Base-by-base conservation (phyloP, 2,888 invertebrate genomes). In the Stramonita haemastoma region DNA sequence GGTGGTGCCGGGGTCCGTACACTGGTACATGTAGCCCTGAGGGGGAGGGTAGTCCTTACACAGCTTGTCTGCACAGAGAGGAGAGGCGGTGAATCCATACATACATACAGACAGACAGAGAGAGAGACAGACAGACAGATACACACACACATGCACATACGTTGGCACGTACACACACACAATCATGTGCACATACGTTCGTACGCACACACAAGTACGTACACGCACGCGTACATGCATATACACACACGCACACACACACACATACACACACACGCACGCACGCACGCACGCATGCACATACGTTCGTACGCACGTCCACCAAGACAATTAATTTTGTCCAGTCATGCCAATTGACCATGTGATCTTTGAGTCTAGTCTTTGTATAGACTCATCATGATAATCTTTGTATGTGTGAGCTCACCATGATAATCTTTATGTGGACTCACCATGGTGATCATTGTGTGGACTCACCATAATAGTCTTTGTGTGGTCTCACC, bases 11-110 rank as follows among this genome's bases (percentile, higher is more conserved):
- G 89, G 84, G 79, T 66, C 84, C 60, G 87, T 83, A 36, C 90
- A 90, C 87, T 89, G 85, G 46, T 83, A 89, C 83, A 73, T 84
- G 73, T 90, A 90, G 22, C 90, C 90, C 22, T 77, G 66, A n/a
- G 90, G 90, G 0, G 60, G 73, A n/a, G 79, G 60, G 89, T 89
- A 89, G 34, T 87, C 84, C 22, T 89, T 19, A 36, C 90, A 90
- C 85, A 90, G 79, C 70, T 81, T 60, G 36, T 90, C 90, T 90
- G 88, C 11, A 70, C 0, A 46, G 4, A 8, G 46, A 8, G 4
- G 46, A 46, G 46, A 46, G n/a, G n/a, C n/a, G n/a, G 46, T 46
- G 46, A 46, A 46, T 46, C 46, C 46, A 46, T 8, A 46, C 46
- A 46, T 8, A 46, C 46, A 46, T 15, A 19, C 46, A 17, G 11